Evolutionary conservation across 1,140 invertebrate genomes (phyloP), one percentile per base, ranked within the genome.

Genomic region (Aphelenchoides avenae): DNA sequence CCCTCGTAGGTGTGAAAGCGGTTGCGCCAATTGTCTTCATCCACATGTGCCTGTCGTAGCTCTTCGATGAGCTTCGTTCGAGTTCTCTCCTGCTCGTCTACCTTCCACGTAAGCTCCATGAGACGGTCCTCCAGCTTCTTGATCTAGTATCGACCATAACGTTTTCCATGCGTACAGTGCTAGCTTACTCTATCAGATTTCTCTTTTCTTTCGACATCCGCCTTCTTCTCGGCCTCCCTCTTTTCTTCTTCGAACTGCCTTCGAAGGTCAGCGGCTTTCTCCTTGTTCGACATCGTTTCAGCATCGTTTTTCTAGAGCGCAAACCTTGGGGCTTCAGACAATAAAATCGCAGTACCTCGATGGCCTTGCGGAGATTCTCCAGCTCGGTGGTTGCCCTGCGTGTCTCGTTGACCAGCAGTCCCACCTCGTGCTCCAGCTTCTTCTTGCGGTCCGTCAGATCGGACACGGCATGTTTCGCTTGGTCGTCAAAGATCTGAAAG

Each of bases 1-100:
- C 50, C 50, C 7, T 52, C 56, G 50, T 52, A 52, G 11, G 48
- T 53, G 48, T 26, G 44, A 52, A 15, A 52, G 13, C 50, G 50
- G 24, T 52, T 52, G 15, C 50, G 13, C 11, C 51, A 24, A 5
- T 52, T 52, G 50, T 52, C 50, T 29, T 52, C 44, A 29, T 52
- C 50, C 1, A 52, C 50, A 20, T 54, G 11, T 26, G 50, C 50
- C 7, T 52, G 50, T 11, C 50, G 44, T 2, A 52, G 13, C 3
- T 27, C 24, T 3, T 52, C 48, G 24, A 11, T 54, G 1, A 52
- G 24, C n/a, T 51, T 26, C 44, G 20, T 52, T 11, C 27, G 43
- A 24, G 51, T 15, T 11, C 13, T n/a, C 24, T 52, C 50, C 24
- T 52, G 24, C 20, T 54, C 11, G 47, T 20, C 18, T 52, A 52